Conservation (phyloP, 1,140 invertebrate species). For the Drosophila ambigua region DNA sequence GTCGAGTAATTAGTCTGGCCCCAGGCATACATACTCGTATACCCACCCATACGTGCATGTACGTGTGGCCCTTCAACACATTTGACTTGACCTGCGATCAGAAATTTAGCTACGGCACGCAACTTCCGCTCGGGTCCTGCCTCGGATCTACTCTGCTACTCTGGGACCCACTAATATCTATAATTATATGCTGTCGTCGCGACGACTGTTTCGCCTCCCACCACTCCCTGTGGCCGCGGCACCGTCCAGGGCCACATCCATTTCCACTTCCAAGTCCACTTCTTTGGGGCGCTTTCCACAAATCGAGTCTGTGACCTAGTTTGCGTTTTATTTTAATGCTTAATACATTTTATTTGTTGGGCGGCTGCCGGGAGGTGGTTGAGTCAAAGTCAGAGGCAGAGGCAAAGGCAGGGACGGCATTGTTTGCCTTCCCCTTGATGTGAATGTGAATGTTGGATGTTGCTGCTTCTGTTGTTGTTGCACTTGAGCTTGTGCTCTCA, state of each 20-base stretch:
- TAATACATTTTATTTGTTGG: constrained; percentile 71
- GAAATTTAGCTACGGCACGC: constrained; percentile 72
- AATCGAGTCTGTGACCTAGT: constrained; percentile 74
- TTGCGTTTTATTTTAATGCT: constrained; percentile 72
- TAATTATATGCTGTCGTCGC: constrained; percentile 62
- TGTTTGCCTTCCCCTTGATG: constrained; percentile 61
- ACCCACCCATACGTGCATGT: background rate
- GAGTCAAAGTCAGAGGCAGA: background rate
- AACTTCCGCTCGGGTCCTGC: constrained; percentile 57
- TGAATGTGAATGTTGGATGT: constrained; percentile 45
- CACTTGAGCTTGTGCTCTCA: constrained; percentile 71
- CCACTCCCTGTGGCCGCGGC: background rate
- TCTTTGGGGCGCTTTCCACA: constrained; percentile 26
- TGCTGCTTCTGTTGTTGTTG: constrained; percentile 30
- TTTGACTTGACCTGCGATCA: constrained; percentile 53
- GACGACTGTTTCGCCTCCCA: constrained; percentile 7
- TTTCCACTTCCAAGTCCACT: constrained; percentile 10
- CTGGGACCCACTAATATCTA: constrained; percentile 56
- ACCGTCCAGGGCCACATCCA: constrained; percentile 22
- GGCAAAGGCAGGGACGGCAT: constrained; percentile 34
- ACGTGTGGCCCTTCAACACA: constrained; percentile 60
- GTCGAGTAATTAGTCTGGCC: constrained; percentile 64
- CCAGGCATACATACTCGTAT: constrained; percentile 13
- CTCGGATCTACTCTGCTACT: constrained; percentile 17
- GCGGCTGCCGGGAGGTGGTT: constrained; percentile 18